phyloP scores from a whole-genome alignment of 2,113 vertebrate species.

The Polypterus senegalus region DNA sequence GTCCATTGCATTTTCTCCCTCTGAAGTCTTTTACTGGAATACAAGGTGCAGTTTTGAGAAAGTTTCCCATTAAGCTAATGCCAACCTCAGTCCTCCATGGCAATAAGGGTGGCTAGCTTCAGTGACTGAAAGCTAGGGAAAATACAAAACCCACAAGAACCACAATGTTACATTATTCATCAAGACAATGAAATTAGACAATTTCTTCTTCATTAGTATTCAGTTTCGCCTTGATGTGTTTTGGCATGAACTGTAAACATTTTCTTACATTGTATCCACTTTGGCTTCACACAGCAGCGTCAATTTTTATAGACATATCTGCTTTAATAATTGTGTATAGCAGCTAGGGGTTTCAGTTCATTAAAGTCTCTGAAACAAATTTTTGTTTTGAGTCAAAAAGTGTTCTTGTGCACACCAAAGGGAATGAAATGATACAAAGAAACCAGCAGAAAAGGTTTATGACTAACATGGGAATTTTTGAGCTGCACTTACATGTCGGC shows the following conservation, averaged over 20 bases:
- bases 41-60: neutral
- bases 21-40: neutral
- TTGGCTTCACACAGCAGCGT: conserved; percentile 15
- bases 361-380: conserved; percentile 25
- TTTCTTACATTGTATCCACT: conserved; percentile 29
- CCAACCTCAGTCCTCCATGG: conserved; percentile 7
- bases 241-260: conserved; percentile 32
- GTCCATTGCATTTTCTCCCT: neutral
- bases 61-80: conserved; percentile 3
- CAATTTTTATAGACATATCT: conserved; percentile 18
- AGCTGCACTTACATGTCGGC: too few species aligned
- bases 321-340: conserved; percentile 24
- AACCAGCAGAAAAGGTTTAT: too few species aligned
- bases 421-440: conserved; percentile 3
- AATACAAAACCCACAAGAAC: conserved; percentile 21
- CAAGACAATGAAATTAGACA: conserved; percentile 31
- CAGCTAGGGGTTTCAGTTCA: conserved; percentile 47
- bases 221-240: conserved; percentile 20
- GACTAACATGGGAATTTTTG: too few species aligned
- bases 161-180: conserved; percentile 22
- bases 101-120: conserved; percentile 8
- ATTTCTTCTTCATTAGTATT: conserved; percentile 23
- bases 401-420: conserved; percentile 23
- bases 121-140: conserved; percentile 18
- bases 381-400: conserved; percentile 38